A percentile compares a stretch with the other conserved stretches of the same genome.
These are phyloP conservation scores for Tragelaphus imberbis DNA, from an alignment of 2,113 vertebrate genomes.

Conservation along the genomic window DNA sequence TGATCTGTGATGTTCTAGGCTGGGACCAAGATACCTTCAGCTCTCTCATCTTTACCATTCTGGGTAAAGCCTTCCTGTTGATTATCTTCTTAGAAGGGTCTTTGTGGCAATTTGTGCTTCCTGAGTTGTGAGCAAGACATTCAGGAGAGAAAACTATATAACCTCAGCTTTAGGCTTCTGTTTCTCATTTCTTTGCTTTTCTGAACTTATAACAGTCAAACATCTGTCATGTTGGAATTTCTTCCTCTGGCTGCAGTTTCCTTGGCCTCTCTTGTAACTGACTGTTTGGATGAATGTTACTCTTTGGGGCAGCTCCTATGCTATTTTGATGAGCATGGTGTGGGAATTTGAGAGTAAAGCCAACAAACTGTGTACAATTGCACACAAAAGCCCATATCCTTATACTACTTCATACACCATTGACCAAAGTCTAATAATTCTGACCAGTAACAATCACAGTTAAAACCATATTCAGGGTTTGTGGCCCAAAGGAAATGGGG, in stretches of 20 bases:
- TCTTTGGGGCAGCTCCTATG: not conserved
- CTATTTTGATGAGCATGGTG: not conserved
- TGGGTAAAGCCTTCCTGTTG: not conserved
- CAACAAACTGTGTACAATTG: not conserved
- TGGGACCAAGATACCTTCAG: not conserved
- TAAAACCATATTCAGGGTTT: conserved; percentile 22
- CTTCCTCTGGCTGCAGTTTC: not conserved
- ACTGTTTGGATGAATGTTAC: not conserved
- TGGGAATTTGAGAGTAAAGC: conserved; percentile 25
- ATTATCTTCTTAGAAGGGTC: not conserved
- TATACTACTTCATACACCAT: not conserved
- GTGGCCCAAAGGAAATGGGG: conserved; percentile 23
- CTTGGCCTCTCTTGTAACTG: not conserved
- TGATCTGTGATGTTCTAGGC: not conserved
- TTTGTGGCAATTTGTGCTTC: not conserved
- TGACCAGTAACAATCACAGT: conserved; percentile 26
- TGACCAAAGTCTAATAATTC: not conserved
- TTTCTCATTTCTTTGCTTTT: conserved; percentile 34
- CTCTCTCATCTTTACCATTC: not conserved
- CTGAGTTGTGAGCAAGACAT: not conserved
- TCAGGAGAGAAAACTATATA: not conserved
- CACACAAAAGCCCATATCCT: not conserved
- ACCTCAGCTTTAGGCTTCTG: conserved; percentile 6
- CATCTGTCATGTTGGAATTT: conserved; percentile 30
- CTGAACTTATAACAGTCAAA: not conserved